These are phyloP conservation scores for Lordiphosa mommai DNA, from an alignment of 1,140 invertebrate species.

Conservation along the genomic window DNA sequence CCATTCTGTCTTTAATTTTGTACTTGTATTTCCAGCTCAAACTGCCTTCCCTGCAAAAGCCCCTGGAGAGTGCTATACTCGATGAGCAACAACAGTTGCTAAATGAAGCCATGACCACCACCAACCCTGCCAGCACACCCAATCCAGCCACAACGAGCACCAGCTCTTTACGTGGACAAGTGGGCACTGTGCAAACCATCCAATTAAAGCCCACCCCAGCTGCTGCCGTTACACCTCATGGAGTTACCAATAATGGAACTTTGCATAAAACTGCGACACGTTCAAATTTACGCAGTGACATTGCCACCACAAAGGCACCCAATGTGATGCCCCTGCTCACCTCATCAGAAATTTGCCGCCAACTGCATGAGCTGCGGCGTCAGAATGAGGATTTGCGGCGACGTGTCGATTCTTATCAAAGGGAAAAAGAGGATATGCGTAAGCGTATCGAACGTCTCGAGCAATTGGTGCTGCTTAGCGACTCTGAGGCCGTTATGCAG, in stretches of 20 bases:
- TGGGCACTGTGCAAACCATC: slow-evolving; percentile 62
- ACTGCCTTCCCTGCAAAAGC: slow-evolving; percentile 27
- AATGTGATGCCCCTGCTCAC: slow-evolving; percentile 65
- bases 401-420: slow-evolving; percentile 39
- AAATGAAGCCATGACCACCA: slow-evolving; percentile 10
- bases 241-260: slow-evolving; percentile 39
- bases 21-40: slow-evolving; percentile 28
- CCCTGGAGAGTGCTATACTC: slow-evolving; percentile 3
- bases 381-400: slow-evolving; percentile 69
- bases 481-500: slow-evolving; percentile 47
- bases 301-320: slow-evolving; percentile 22
- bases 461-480: slow-evolving; percentile 50
- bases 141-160: slow-evolving; percentile 26
- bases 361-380: slow-evolving; percentile 65
- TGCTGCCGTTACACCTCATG: slow-evolving; percentile 11
- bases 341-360: slow-evolving; percentile 67
- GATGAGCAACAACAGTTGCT: slow-evolving; percentile 40
- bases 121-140: background rate
- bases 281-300: slow-evolving; percentile 9
- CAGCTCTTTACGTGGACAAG: slow-evolving; percentile 40
- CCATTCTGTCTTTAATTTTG: background rate
- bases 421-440: slow-evolving; percentile 61
- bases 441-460: slow-evolving; percentile 65
- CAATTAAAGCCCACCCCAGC: slow-evolving; percentile 47
- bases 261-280: slow-evolving; percentile 23